These are phyloP conservation scores for Cybosia mesomella DNA, from an alignment of 2,888 invertebrate genomes.

Conservation along the genomic window DNA sequence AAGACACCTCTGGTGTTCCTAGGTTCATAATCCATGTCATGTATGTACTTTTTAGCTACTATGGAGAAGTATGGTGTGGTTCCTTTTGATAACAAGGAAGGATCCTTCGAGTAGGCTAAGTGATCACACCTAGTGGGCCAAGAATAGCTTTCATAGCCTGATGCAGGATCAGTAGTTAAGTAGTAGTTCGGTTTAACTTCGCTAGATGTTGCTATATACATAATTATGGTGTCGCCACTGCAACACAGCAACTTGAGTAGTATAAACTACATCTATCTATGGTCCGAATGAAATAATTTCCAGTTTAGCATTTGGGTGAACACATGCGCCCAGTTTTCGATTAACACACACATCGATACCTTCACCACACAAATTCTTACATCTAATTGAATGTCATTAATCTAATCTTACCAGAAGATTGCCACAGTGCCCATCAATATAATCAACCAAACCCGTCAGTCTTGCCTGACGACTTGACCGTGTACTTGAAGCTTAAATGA, in stretches of 20 bases:
- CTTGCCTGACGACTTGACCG: constrained; percentile 22
- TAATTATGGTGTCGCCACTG: neutral
- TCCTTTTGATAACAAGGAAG: too few relatives aligned
- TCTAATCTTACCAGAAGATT: constrained; percentile 32
- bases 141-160: neutral
- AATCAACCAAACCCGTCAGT: constrained; percentile 20
- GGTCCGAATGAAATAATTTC: neutral
- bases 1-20: too few relatives aligned
- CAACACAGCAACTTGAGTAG: neutral
- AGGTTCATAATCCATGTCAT: too few relatives aligned
- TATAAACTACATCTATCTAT: neutral
- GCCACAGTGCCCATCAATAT: constrained; percentile 19
- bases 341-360: constrained; percentile 2
- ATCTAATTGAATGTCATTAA: constrained; percentile 42
- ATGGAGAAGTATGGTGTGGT: too few relatives aligned
- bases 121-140: too few relatives aligned
- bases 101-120: too few relatives aligned
- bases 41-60: too few relatives aligned
- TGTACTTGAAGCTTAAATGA: constrained; percentile 26
- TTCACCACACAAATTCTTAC: constrained; percentile 36
- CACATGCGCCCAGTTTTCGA: neutral
- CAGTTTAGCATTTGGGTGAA: neutral
- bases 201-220: neutral
- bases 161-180: neutral
- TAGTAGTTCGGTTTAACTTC: too few relatives aligned